phyloP scores from a whole-genome alignment of 1,140 invertebrate species.

The Frieseomelitta varia region DNA sequence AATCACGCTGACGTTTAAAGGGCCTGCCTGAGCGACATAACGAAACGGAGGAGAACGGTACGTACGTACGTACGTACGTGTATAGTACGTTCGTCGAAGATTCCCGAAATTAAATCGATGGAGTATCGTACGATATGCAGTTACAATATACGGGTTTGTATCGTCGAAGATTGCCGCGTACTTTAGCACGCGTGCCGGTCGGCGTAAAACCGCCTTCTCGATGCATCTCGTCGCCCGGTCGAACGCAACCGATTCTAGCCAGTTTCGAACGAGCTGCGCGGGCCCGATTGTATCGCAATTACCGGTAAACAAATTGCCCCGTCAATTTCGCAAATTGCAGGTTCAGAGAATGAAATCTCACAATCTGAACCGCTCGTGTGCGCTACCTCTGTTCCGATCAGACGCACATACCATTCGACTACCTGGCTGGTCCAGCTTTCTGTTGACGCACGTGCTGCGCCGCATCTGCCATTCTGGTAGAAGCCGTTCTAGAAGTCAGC shows the following conservation, averaged over 20 bases:
- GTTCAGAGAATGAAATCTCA: conserved; percentile 75
- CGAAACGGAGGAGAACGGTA: background rate
- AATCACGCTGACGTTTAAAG: conserved; percentile 28
- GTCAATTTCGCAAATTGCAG: conserved; percentile 77
- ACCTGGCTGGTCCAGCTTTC: background rate
- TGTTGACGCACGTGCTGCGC: conserved; percentile 50
- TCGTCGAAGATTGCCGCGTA: background rate
- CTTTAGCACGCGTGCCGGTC: conserved; percentile 29
- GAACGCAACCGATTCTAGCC: conserved; percentile 60
- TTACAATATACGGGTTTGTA: background rate
- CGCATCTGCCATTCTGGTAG: background rate
- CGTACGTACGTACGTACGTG: too few relatives aligned
- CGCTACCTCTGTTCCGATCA: conserved; percentile 61
- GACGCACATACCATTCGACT: conserved; percentile 52
- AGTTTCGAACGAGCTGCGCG: conserved; percentile 60
- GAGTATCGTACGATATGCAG: conserved; percentile 24
- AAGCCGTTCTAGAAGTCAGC: background rate
- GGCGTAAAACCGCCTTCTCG: conserved; percentile 8
- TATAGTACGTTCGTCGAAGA: background rate
- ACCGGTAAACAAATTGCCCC: conserved; percentile 75
- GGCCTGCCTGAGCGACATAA: background rate
- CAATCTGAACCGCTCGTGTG: conserved; percentile 68
- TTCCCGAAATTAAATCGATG: conserved; percentile 34
- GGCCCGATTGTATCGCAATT: conserved; percentile 74
- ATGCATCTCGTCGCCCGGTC: conserved; percentile 7